Evolutionary conservation across 2,888 invertebrate species (phyloP), one percentile per base, ranked within the genome.

Genomic region (Masnerella sp.): DNA sequence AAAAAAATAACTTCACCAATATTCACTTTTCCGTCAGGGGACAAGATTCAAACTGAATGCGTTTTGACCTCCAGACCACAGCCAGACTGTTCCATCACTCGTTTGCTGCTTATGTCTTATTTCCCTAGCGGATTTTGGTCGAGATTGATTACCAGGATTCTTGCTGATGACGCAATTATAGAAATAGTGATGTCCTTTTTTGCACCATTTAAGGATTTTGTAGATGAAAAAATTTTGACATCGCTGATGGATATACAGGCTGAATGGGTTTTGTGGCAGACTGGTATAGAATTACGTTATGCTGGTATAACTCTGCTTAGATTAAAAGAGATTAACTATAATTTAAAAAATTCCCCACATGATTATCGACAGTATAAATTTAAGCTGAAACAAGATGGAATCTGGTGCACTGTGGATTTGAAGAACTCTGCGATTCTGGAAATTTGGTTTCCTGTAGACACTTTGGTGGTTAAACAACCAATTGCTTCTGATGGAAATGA

Each of bases 81-180:
- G 5, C 88, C 89, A 5, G 90, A 90, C 54, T 90, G 90, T 40
- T 89, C 92, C 0, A 90, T 94, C 40, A 91, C 93, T 0, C 90
- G 97, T 0, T 89, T 98, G 56, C 89, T 99, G 9, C 90, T 99
- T 7, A 94, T 99, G 92, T 96, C 98, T 0, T 99, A 99, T 88
- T 96, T 99, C 85, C 99, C 99, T 0, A 78, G 96, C 76, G 99
- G 99, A 0, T 99, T 99, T 89, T 99, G 99, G 98, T 95, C 98
- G 0, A 90, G 99, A 0, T 90, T 99, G 15, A 94, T 96, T 74
- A 96, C 97, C 0, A 89, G 98, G n/a, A 92, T 98, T 71, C 88
- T 98, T 62, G 97, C 97, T 0, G 98, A 98, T 84, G 93, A 95
- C 77, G 91, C 93, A 25, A 93, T 96, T 12, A 92, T 94, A 0